phyloP scores from a whole-genome alignment of 37 sponge, comb jelly and placozoan species.

The Crambe crambe region DNA sequence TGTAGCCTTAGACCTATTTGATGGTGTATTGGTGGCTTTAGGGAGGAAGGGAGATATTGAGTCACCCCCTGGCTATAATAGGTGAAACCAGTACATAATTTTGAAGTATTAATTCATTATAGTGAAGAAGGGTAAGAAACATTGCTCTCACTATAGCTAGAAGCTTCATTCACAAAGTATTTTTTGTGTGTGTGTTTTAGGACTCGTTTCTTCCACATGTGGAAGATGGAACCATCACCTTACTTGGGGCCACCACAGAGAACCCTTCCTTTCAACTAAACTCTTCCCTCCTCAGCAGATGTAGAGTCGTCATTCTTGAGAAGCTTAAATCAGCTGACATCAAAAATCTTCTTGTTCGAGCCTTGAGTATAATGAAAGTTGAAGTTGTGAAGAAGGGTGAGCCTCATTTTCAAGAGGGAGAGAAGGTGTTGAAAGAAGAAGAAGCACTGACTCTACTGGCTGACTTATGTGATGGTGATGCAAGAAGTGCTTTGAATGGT shows the following conservation, averaged over 20 bases:
- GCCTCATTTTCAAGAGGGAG: neutral
- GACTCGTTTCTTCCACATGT: constrained; percentile 58
- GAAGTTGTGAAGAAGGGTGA: neutral
- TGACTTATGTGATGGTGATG: constrained; percentile 62
- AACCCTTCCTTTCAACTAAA: constrained; percentile 64
- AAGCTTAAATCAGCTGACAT: constrained; percentile 31
- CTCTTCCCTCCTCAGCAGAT: constrained; percentile 53
- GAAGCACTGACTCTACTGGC: constrained; percentile 30
- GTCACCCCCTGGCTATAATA: too few species aligned
- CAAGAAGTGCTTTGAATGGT: constrained; percentile 53
- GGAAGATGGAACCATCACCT: constrained; percentile 57
- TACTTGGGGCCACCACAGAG: constrained; percentile 64
- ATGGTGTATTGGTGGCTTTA: too few species aligned
- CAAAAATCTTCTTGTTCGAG: constrained; percentile 20
- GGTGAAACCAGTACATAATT: too few species aligned
- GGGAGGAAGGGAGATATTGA: too few species aligned
- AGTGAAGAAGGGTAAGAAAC: too few species aligned
- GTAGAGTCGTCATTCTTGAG: constrained; percentile 44
- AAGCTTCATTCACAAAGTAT: too few species aligned
- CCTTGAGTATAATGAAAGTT: constrained; percentile 16
- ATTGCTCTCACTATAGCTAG: too few species aligned
- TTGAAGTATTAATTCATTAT: too few species aligned
- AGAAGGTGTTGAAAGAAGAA: neutral
- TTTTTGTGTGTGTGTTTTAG: too few species aligned
- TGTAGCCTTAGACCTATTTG: too few species aligned